A percentile compares a stretch with the other conserved stretches of the same genome.
phyloP scores from a whole-genome alignment of 2,888 invertebrate genomes.

The Meghimatium bilineatum region DNA sequence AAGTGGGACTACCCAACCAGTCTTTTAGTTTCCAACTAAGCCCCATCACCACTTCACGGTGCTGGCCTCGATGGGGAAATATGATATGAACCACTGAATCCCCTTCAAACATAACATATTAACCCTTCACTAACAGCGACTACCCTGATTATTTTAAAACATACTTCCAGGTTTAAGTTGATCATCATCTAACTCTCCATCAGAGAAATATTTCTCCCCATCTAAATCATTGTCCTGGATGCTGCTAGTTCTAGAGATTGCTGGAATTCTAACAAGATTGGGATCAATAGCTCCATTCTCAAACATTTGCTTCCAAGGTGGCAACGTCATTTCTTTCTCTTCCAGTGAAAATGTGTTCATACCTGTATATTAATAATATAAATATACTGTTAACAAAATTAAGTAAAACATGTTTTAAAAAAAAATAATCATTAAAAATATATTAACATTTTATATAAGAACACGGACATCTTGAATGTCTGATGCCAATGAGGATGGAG shows the following conservation, averaged over 20 bases:
- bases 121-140: neutral
- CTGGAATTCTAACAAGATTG: neutral
- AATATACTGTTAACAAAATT: neutral
- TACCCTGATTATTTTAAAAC: neutral
- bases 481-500: no score
- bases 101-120: neutral
- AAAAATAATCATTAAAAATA: neutral
- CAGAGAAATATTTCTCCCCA: neutral
- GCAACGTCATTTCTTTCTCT: neutral
- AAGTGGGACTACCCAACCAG: no score
- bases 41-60: no score
- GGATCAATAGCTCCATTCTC: slow-evolving; percentile 23
- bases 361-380: neutral
- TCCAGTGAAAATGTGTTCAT: neutral
- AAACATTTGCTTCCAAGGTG: slow-evolving; percentile 21
- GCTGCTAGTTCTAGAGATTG: neutral
- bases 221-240: neutral
- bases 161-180: neutral
- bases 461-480: no score
- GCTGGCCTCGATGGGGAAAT: no score
- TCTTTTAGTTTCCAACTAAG: no score
- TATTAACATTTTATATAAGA: neutral
- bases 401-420: neutral
- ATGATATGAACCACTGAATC: no score
- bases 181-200: neutral